Percentiles rank a stretch among this genome's conserved stretches.
Evolutionary conservation across 2,797 vertebrate genomes (phyloP).

Genomic region (Micromesistius poutassou): DNA sequence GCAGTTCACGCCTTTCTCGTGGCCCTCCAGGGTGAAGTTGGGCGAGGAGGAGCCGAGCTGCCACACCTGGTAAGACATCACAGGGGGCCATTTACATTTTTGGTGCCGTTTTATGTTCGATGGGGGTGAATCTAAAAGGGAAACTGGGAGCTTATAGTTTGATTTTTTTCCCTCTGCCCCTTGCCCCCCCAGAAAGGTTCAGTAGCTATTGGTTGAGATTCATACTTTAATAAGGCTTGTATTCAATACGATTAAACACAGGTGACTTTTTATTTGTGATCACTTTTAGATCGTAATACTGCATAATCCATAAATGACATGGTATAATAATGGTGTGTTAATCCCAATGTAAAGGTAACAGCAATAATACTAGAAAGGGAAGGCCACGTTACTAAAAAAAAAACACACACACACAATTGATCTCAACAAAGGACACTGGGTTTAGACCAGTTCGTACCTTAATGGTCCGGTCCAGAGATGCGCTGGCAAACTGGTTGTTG

Average conservation of each 20-base stretch:
- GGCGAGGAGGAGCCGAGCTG: conserved; percentile 96
- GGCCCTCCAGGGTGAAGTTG: conserved; percentile 96
- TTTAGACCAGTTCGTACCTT: conserved; percentile 77
- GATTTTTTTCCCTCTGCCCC: not conserved
- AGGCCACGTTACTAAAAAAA: not conserved
- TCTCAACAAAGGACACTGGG: not conserved
- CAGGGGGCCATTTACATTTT: not conserved
- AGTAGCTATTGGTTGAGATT: not conserved
- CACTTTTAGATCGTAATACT: not conserved
- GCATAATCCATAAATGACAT: not conserved
- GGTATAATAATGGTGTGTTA: not conserved
- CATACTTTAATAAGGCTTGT: no score
- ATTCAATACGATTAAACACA: no score
- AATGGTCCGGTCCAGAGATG: conserved; percentile 94
- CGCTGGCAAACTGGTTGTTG: conserved; percentile 98
- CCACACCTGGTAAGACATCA: conserved; percentile 81
- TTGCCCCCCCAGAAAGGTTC: not conserved
- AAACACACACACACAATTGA: not conserved
- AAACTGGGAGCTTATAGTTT: not conserved
- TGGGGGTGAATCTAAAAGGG: not conserved
- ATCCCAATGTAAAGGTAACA: not conserved
- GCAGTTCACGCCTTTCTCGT: conserved; percentile 97
- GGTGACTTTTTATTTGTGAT: not conserved
- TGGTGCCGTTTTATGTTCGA: not conserved
- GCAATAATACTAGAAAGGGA: not conserved